Conservation (phyloP, 1,140 invertebrate genomes). For the Tetramorium simillimum region DNA sequence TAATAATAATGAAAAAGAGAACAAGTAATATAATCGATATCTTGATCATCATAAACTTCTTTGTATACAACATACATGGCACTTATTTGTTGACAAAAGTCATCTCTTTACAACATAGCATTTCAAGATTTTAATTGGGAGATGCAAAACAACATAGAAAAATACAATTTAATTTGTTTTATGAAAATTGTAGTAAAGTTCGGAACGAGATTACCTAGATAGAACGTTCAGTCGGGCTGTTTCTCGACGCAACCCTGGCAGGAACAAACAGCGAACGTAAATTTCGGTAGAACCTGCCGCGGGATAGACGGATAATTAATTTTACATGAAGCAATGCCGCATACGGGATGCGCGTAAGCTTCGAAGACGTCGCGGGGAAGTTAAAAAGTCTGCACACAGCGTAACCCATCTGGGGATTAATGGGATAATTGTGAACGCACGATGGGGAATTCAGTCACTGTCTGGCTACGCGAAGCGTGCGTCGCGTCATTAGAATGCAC, state of each 20-base stretch:
- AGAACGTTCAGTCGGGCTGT: neutral
- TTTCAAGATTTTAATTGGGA: neutral
- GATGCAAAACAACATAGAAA: neutral
- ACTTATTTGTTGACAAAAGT: neutral
- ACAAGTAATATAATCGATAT: no score
- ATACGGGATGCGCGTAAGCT: slow-evolving; percentile 26
- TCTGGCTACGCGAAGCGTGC: slow-evolving; percentile 20
- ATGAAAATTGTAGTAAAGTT: neutral
- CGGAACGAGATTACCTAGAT: neutral
- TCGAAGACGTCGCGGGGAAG: slow-evolving; percentile 34
- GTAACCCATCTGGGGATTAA: slow-evolving; percentile 49
- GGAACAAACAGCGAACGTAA: slow-evolving; percentile 60
- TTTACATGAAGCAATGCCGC: slow-evolving; percentile 23
- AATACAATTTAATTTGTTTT: neutral
- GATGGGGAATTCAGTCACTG: slow-evolving; percentile 58
- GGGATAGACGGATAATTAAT: slow-evolving; percentile 57
- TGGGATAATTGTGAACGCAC: slow-evolving; percentile 56
- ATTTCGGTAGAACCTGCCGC: slow-evolving; percentile 53
- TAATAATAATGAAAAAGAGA: neutral
- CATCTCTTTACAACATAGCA: neutral
- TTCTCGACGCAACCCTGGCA: slow-evolving; percentile 1
- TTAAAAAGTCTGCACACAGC: slow-evolving; percentile 28
- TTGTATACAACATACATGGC: neutral
- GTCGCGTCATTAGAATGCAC: slow-evolving; percentile 46
- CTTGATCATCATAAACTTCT: no score